These are phyloP conservation scores for Hemaris fuciformis DNA, from an alignment of 2,888 invertebrate species.

Conservation along the genomic window DNA sequence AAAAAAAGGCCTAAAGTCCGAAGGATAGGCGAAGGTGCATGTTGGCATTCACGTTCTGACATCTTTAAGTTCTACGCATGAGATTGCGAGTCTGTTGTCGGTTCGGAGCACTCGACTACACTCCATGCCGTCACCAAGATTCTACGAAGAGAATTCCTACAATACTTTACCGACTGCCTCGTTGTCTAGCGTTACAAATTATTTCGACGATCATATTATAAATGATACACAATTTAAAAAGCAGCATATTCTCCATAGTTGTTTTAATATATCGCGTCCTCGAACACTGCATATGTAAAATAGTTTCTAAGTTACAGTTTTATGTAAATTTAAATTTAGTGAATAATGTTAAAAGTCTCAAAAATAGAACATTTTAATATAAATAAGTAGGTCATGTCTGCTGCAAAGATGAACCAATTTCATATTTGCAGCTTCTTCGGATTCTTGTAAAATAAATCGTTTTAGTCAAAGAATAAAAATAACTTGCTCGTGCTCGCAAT, in stretches of 20 bases:
- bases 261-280: not conserved
- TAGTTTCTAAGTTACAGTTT: conserved; percentile 10
- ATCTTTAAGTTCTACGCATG: too few species aligned
- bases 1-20: too few species aligned
- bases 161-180: too few species aligned
- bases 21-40: too few species aligned
- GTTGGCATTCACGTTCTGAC: too few species aligned
- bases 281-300: not conserved
- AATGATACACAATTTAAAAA: not conserved
- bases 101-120: too few species aligned
- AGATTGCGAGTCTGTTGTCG: too few species aligned
- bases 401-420: conserved; percentile 59
- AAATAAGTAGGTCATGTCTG: conserved; percentile 55
- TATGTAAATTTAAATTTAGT: conserved; percentile 22
- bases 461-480: conserved; percentile 19
- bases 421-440: conserved; percentile 56
- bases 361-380: conserved; percentile 7
- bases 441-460: conserved; percentile 12
- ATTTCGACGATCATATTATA: too few species aligned
- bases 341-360: conserved; percentile 26
- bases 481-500: not conserved
- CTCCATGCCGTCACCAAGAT: too few species aligned
- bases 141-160: too few species aligned
- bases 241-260: not conserved
- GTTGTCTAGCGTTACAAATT: too few species aligned